These are phyloP conservation scores for Diphyllodes magnificus DNA, from an alignment of 2,113 vertebrate species.

Conservation along the genomic window DNA sequence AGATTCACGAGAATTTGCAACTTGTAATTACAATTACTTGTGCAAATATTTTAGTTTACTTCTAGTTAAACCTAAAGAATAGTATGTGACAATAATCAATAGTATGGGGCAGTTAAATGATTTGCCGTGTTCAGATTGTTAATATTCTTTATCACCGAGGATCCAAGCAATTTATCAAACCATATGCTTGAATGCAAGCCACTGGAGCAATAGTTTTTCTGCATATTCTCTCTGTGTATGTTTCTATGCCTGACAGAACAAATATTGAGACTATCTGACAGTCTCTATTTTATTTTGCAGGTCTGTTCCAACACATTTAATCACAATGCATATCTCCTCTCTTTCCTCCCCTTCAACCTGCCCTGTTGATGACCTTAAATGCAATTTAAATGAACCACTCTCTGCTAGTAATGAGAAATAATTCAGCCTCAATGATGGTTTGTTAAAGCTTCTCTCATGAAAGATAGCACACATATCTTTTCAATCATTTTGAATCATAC, in stretches of 20 bases:
- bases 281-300: conserved; percentile 28
- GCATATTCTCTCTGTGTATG: conserved; percentile 1
- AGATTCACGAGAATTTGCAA: neutral
- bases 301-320: conserved; percentile 58
- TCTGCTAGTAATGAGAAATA: conserved; percentile 14
- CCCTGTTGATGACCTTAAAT: conserved; percentile 28
- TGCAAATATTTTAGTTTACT: neutral
- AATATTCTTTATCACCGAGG: neutral
- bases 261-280: conserved; percentile 31
- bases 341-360: neutral
- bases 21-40: neutral
- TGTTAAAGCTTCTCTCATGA: neutral
- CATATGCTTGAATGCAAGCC: conserved; percentile 10
- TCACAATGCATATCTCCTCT: neutral
- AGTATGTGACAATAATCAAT: neutral
- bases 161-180: conserved; percentile 25
- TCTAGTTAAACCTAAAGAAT: neutral
- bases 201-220: neutral
- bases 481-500: neutral
- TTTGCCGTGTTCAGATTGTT: neutral
- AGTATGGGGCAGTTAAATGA: neutral
- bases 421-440: neutral
- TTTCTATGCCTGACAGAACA: conserved; percentile 38
- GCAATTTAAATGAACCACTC: conserved; percentile 14
- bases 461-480: neutral